phyloP scores from a whole-genome alignment of 2,113 vertebrate species.

The Buteo buteo region DNA sequence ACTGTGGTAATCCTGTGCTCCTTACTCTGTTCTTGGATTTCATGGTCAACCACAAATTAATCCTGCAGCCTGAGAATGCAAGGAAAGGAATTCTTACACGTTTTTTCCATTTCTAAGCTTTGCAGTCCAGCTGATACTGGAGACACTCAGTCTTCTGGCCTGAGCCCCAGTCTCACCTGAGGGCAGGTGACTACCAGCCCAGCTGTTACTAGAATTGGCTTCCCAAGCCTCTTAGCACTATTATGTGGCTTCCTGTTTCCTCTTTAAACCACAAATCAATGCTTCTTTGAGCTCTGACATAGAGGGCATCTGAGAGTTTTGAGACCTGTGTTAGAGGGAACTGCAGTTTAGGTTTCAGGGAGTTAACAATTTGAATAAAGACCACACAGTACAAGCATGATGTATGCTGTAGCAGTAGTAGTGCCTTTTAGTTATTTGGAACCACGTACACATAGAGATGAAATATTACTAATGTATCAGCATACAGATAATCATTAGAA shows the following conservation, averaged over 20 bases:
- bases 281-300: not conserved
- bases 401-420: not conserved
- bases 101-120: not conserved
- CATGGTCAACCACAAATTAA: not conserved
- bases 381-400: not conserved
- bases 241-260: not conserved
- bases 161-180: not conserved
- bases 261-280: not conserved
- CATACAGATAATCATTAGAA: not conserved
- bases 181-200: not conserved
- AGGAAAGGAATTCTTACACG: not conserved
- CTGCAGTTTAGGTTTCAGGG: not conserved
- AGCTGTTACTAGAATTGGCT: not conserved
- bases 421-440: not conserved
- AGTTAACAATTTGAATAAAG: not conserved
- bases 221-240: not conserved
- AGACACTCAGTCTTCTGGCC: not conserved
- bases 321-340: not conserved
- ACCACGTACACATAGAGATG: fast-evolving
- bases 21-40: not conserved
- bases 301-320: not conserved
- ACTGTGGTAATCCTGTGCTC: not conserved
- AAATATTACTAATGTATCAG: not conserved
- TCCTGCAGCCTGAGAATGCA: not conserved
- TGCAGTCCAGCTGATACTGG: not conserved